Percentiles rank a stretch among this genome's conserved stretches.
Conservation (phyloP, 2,113 vertebrate genomes). For the crab-eating macaque (Macaca fascicularis) region DNA sequence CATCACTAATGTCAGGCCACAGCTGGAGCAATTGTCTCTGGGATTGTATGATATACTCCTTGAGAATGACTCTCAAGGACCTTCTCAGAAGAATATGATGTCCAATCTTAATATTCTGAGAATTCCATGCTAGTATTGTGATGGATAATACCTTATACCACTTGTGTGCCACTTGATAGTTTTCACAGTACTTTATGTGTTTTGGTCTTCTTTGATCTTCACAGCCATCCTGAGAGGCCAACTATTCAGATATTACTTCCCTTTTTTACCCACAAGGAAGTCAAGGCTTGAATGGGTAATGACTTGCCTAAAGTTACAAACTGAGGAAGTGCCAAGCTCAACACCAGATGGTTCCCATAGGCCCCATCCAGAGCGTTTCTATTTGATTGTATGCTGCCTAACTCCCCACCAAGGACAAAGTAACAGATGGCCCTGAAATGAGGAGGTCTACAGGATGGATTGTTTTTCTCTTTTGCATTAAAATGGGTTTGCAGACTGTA, state of each 20-base stretch:
- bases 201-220: conserved; percentile 24
- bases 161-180: neutral
- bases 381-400: neutral
- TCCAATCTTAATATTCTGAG: neutral
- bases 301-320: neutral
- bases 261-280: neutral
- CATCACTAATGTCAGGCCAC: neutral
- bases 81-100: neutral
- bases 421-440: neutral
- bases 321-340: neutral
- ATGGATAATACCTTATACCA: neutral
- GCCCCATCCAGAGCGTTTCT: neutral
- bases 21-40: neutral
- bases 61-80: neutral
- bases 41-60: neutral
- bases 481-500: neutral
- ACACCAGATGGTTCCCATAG: neutral
- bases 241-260: neutral
- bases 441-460: neutral
- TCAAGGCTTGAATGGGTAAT: neutral
- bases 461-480: neutral
- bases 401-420: neutral
- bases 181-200: neutral
- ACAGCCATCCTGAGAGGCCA: neutral
- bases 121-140: neutral